These are phyloP conservation scores for Promerops cafer DNA, from an alignment of 2,113 vertebrate species.

Conservation along the genomic window DNA sequence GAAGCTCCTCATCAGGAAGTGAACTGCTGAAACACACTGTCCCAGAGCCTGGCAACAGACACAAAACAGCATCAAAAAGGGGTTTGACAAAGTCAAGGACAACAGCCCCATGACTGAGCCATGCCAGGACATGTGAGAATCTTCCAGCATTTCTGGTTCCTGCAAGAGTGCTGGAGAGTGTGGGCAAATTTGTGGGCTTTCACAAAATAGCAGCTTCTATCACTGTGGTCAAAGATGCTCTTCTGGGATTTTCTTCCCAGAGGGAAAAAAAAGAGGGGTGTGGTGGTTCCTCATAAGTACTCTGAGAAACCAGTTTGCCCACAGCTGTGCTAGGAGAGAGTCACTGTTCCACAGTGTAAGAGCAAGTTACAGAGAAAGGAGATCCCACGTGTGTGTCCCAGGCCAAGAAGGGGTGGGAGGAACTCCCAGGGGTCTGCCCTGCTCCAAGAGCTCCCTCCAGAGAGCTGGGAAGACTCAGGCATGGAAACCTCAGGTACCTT, in stretches of 20 bases:
- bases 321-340: background rate
- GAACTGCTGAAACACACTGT: background rate
- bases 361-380: background rate
- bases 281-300: background rate
- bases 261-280: background rate
- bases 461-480: background rate
- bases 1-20: background rate
- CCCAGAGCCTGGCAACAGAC: background rate
- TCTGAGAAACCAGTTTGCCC: background rate
- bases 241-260: background rate
- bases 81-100: background rate
- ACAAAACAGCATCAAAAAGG: background rate
- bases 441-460: background rate
- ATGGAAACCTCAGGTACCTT: background rate
- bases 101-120: background rate
- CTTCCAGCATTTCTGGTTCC: background rate
- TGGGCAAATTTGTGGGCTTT: background rate
- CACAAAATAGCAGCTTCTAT: background rate
- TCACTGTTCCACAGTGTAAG: background rate
- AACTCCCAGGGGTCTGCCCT: background rate
- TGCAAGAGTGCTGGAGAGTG: background rate
- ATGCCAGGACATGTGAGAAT: background rate
- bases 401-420: background rate
- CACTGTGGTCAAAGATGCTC: background rate
- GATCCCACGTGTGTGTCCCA: background rate